Base-by-base conservation (phyloP, 1,140 invertebrate genomes). In the Brachionus sp. region DNA sequence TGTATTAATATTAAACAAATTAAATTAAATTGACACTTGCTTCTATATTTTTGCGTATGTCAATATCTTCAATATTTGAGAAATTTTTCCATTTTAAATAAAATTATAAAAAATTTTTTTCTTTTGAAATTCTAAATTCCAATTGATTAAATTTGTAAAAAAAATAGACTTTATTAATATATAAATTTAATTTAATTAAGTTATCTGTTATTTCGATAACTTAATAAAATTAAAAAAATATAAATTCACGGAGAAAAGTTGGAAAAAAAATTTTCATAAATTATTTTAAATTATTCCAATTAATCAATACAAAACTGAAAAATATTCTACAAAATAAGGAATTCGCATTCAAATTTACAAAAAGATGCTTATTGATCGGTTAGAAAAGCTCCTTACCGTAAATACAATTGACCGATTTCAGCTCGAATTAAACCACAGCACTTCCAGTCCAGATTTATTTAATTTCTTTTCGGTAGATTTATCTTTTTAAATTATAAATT, bases 291-390 rank as follows among this genome's bases (percentile, higher is more conserved):
- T 19, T 19, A 57, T 57, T 57, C 9, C 19, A 46, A 19, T 46
- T 44, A 75, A 35, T 44, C 70, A 75, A 75, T 44, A 75, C 39
- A 12, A 75, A 75, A 23, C 16, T 46, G 12, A 29, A 75, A 70
- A 23, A 12, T 37, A 75, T 10, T 75, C 42, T 13, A 42, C n/a
- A 12, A 73, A 73, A n/a, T 37, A 7, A 16, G 23, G 5, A 23
- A 33, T 66, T 25, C 13, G 3, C 25, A 66, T n/a, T 29, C 10
- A 13, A 9, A 66, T 5, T 33, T 29, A 2, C 5, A 19, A 16
- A 6, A 70, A 39, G 16, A 75, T 75, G 70, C 9, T 75, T 46
- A 10, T 75, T 1, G 12, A 75, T 23, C 7, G 44, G 19, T 44
- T 75, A 35, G 70, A 75, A n/a, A 29, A 44, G 5, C 42, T 75